Evolutionary conservation across 1,140 invertebrate species (phyloP), one percentile per base, ranked within the genome.

Genomic region (Nasonia giraulti): DNA sequence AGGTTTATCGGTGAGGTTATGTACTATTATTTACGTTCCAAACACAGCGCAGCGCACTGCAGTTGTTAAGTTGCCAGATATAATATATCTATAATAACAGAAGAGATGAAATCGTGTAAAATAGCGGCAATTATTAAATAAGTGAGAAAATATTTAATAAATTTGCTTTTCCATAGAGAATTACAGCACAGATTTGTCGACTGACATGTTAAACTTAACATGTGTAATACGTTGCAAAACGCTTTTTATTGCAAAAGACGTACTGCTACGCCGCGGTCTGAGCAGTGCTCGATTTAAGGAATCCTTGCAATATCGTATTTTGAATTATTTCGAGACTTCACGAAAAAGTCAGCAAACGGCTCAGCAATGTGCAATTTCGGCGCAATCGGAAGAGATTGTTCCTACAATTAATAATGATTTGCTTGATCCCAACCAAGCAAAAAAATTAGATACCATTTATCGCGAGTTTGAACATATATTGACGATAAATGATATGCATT

Each of bases 261-360:
- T n/a, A n/a, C 10, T 40, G 5, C 23, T 37, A 4, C 31, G 10
- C 6, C 20, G 62, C 62, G 10, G 14, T 14, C 4, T 66, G 17
- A 66, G 4, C 1, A 27, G 31, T 44, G 40, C 11, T 8, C 0
- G 17, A 10, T 85, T 86, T 68, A 76, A 82, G 55, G 40, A 84
- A 33, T 68, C 87, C 23, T 73, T 88, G 14, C 62, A 85, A 37
- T 62, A 62, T 50, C 20, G 69, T 27, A 66, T 84, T 68, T 74
- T 84, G 17, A 27, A 50, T 73, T 84, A 84, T 84, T 75, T 84
- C 84, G 55, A 86, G 83, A 27, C 17, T 44, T 3, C 33, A 37
- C 27, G 50, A 0, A 23, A n/a, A 17, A 2, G 11, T 7, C 20
- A 76, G 14, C 69, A 79, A 66, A 17, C 2, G n/a, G n/a, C n/a